Percentiles rank a stretch among this genome's conserved stretches.
Evolutionary conservation across 2,113 vertebrate species (phyloP).

Genomic region (Isurus oxyrinchus): DNA sequence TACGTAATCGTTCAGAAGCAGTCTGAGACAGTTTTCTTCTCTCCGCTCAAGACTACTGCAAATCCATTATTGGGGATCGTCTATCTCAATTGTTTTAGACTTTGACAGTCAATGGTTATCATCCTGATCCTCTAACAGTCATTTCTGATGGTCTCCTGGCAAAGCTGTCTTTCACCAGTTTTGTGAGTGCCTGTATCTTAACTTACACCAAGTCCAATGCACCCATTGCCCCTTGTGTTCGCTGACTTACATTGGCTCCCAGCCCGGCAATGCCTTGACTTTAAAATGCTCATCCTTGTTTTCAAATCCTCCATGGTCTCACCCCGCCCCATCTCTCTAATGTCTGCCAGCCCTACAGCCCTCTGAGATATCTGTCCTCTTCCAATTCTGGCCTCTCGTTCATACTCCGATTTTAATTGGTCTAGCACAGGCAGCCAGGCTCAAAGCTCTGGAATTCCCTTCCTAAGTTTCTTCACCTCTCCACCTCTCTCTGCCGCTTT

Average conservation of each 20-base stretch:
- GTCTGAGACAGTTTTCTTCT: not conserved
- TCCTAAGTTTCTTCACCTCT: too few species aligned
- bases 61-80: not conserved
- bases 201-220: not conserved
- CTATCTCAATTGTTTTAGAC: not conserved
- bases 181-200: not conserved
- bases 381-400: too few species aligned
- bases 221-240: not conserved
- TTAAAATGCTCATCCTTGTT: not conserved
- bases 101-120: not conserved
- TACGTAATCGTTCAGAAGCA: not conserved
- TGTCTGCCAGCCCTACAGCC: too few species aligned
- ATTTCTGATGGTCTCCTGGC: not conserved
- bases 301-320: not conserved
- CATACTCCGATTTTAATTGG: too few species aligned
- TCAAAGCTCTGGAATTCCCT: too few species aligned
- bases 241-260: not conserved
- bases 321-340: not conserved
- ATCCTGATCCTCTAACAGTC: not conserved
- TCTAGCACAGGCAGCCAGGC: too few species aligned
- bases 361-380: too few species aligned
- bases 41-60: not conserved
- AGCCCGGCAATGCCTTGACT: too few species aligned
- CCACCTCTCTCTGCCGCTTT: too few species aligned
- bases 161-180: not conserved